Evolutionary conservation across 2,113 vertebrate genomes (phyloP).

Genomic region (Echinops telfairi): DNA sequence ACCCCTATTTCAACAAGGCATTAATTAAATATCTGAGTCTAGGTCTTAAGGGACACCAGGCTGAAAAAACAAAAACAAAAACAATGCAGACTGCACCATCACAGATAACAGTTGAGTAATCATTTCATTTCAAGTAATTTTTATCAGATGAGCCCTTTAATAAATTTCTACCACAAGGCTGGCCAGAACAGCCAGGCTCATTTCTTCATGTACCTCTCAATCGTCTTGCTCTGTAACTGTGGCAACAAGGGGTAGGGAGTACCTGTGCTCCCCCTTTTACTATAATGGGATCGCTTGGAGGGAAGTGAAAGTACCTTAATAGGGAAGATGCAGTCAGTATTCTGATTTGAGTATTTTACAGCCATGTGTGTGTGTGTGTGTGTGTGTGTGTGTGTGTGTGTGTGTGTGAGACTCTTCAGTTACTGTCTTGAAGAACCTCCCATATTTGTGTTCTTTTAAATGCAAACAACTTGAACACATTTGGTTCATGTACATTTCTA

Average conservation of each 20-base stretch:
- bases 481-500: conserved; percentile 9
- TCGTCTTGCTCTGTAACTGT: background rate
- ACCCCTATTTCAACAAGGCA: conserved; percentile 49
- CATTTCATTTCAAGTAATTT: conserved; percentile 51
- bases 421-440: background rate
- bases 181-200: background rate
- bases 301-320: conserved; percentile 5
- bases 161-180: conserved; percentile 34
- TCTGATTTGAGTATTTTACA: conserved; percentile 24
- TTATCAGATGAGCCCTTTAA: conserved; percentile 15
- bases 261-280: background rate
- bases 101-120: conserved; percentile 33
- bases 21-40: conserved; percentile 61
- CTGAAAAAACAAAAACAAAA: conserved; percentile 32
- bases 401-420: background rate
- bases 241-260: conserved; percentile 32
- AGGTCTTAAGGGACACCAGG: conserved; percentile 7
- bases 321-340: background rate
- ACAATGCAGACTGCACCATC: background rate
- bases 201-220: conserved; percentile 2
- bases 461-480: conserved; percentile 20
- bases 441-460: conserved; percentile 14
- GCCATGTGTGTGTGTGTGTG: background rate
- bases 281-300: conserved; percentile 24
- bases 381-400: background rate